phyloP scores from a whole-genome alignment of 2,113 vertebrate genomes.

The Dendropsophus ebraccatus region DNA sequence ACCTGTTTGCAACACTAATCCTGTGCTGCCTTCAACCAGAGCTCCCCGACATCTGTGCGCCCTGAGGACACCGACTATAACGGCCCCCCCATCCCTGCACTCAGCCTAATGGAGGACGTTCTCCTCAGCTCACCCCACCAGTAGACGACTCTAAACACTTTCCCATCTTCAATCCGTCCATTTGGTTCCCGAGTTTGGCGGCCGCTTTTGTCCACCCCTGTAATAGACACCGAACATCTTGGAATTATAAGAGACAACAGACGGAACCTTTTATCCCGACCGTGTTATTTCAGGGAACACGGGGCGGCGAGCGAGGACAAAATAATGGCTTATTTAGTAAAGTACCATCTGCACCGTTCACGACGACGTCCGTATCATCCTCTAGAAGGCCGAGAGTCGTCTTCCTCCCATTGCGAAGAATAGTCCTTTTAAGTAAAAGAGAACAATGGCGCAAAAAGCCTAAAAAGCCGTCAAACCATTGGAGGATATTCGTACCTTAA shows the following conservation, averaged over 20 bases:
- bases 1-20: no score
- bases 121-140: no score
- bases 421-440: neutral
- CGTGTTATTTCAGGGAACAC: neutral
- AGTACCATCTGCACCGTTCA: neutral
- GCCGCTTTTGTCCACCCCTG: slow-evolving; percentile 15
- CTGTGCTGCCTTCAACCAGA: no score
- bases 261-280: neutral
- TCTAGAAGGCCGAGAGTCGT: neutral
- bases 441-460: neutral
- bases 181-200: no score
- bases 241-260: neutral
- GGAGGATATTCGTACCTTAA: neutral
- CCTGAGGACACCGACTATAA: no score
- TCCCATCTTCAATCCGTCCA: no score
- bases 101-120: no score
- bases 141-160: no score
- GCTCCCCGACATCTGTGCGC: no score
- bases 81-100: no score
- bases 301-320: neutral
- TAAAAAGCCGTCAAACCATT: neutral
- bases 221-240: neutral
- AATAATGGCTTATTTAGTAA: neutral
- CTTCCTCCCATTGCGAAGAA: neutral
- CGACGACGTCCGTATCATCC: neutral